A percentile compares a stretch with the other conserved stretches of the same genome.
Conservation (phyloP, 2,888 invertebrate genomes). For the Elmis aenea region DNA sequence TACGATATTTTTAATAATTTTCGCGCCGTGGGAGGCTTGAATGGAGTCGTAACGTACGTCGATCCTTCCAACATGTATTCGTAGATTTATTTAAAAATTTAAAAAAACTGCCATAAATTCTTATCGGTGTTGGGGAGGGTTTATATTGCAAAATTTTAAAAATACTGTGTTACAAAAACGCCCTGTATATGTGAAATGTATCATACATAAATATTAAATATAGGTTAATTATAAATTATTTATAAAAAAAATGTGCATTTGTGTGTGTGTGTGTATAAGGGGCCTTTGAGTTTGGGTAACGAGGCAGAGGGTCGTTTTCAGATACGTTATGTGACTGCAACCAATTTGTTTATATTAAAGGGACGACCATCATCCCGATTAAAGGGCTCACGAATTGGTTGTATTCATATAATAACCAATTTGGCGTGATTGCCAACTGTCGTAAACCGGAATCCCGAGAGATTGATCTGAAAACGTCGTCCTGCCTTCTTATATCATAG, state of each 20-base stretch:
- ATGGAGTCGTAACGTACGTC: too few relatives aligned
- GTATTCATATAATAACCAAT: constrained; percentile 19
- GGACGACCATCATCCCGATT: constrained; percentile 16
- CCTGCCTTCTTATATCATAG: constrained; percentile 25
- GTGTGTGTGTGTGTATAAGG: constrained; percentile 18
- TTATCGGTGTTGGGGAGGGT: too few relatives aligned
- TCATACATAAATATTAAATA: constrained; percentile 26
- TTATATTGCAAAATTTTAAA: constrained; percentile 6
- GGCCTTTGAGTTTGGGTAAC: constrained; percentile 15
- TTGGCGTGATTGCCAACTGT: constrained; percentile 12
- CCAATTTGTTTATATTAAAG: constrained; percentile 23
- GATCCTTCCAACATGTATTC: too few relatives aligned
- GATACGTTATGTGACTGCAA: constrained; percentile 19
- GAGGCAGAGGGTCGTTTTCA: constrained; percentile 10
- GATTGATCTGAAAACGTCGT: constrained; percentile 15
- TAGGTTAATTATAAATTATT: constrained; percentile 30
- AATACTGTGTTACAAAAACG: constrained; percentile 10
- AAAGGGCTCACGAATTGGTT: constrained; percentile 36
- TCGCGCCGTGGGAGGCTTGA: too few relatives aligned
- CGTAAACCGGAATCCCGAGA: constrained; percentile 16
- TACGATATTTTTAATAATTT: constrained; percentile 20
- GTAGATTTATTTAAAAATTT: constrained; percentile 22
- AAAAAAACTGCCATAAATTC: constrained; percentile 6
- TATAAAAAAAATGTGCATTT: constrained; percentile 30
- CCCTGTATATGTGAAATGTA: constrained; percentile 19